Conservation (phyloP, 2,797 vertebrate species). For the Channa striata region DNA sequence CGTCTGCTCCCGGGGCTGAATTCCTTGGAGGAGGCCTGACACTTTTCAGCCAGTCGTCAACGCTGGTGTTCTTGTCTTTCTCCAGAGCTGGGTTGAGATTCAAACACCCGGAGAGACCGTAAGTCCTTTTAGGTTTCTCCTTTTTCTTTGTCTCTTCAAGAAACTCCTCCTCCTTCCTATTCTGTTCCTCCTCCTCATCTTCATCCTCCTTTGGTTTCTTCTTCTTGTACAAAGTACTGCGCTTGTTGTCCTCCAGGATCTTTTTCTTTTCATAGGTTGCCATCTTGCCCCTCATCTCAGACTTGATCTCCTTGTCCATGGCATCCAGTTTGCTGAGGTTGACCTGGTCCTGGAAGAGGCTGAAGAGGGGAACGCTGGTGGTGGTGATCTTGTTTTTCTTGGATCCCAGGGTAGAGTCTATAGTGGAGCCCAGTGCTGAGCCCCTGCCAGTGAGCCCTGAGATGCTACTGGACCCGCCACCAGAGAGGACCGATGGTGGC, state of each 20-base stretch:
- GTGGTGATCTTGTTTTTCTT: conserved; percentile 84
- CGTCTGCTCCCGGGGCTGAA: conserved; percentile 60
- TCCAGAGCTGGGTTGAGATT: conserved; percentile 71
- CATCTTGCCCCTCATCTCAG: conserved; percentile 92
- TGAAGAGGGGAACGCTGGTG: conserved; percentile 92
- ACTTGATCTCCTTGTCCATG: conserved; percentile 91
- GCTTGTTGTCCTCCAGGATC: conserved; percentile 91
- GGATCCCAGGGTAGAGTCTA: conserved; percentile 56
- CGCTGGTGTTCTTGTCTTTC: conserved; percentile 78
- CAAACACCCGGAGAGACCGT: conserved; percentile 77
- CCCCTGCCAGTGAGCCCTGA: conserved; percentile 79
- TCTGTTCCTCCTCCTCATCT: conserved; percentile 77
- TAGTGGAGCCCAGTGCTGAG: conserved; percentile 50
- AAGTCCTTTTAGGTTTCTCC: conserved; percentile 69
- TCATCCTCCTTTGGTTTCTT: conserved; percentile 88
- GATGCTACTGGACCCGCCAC: conserved; percentile 65
- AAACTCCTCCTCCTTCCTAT: conserved; percentile 70
- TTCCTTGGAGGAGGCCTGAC: conserved; percentile 85
- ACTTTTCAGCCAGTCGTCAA: conserved; percentile 89
- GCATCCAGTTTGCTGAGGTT: conserved; percentile 88
- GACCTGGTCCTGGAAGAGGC: conserved; percentile 94
- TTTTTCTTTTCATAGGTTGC: conserved; percentile 91
- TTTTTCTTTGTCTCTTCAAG: conserved; percentile 72
- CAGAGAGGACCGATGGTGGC: conserved; percentile 70
- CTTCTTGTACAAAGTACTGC: conserved; percentile 96